These are phyloP conservation scores for Drosophila pegasa DNA, from an alignment of 2,888 invertebrate species.

Conservation along the genomic window DNA sequence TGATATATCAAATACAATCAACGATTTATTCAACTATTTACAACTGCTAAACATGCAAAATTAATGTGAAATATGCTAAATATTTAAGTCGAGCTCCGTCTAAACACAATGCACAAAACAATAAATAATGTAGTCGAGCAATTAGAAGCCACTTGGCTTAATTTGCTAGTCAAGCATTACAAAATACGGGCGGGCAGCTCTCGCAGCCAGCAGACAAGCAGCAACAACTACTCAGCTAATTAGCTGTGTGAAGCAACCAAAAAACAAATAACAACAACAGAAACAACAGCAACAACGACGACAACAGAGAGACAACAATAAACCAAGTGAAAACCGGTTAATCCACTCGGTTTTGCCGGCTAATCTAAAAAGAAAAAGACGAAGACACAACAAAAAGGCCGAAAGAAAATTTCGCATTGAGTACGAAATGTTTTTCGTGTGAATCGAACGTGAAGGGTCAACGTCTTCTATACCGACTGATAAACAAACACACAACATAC, in stretches of 20 bases:
- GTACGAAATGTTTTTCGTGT: constrained; percentile 30
- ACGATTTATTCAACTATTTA: neutral
- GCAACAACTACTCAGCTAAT: constrained; percentile 66
- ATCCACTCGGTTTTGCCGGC: constrained; percentile 68
- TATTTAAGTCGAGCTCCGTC: neutral
- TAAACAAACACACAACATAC: constrained; percentile 11
- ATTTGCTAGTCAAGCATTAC: constrained; percentile 62
- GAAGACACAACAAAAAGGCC: constrained; percentile 1
- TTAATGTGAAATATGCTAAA: neutral
- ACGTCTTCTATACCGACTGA: constrained; percentile 42
- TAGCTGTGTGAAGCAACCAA: constrained; percentile 62
- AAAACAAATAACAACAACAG: constrained; percentile 34
- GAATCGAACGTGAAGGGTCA: constrained; percentile 44
- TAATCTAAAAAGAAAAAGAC: constrained; percentile 44
- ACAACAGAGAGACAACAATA: constrained; percentile 24
- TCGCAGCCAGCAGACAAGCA: constrained; percentile 17
- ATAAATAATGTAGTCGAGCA: constrained; percentile 44
- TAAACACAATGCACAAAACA: neutral
- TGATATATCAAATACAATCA: no score
- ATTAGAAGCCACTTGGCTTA: constrained; percentile 56
- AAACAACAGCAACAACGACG: constrained; percentile 22
- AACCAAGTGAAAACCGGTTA: constrained; percentile 67
- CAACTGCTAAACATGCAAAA: neutral
- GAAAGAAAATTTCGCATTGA: constrained; percentile 52
- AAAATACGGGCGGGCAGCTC: constrained; percentile 45